Evolutionary conservation across 2,888 invertebrate species (phyloP), one percentile per base, ranked within the genome.

Genomic region (Cacoxenus indagator): DNA sequence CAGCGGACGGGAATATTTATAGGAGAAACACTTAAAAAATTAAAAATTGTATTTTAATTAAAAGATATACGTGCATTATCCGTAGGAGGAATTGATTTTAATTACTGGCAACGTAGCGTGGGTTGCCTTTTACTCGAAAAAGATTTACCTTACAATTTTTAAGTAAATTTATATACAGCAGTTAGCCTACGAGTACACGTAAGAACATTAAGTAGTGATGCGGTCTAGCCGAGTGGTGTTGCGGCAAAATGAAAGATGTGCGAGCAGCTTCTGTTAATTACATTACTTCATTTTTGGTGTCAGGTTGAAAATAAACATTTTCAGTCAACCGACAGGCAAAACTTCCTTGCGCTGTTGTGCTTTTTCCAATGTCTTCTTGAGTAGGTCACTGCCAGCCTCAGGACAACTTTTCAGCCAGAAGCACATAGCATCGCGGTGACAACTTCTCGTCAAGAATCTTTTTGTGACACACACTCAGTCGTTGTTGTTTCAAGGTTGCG

Each of bases 391-490:
- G 61, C 73, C 75, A 73, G 76, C 74, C 76, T 81, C 70, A 82
- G 1, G 67, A 45, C 37, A 85, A 78, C 86, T 91, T 92, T 78
- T 85, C 85, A 67, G 91, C 91, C 73, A 92, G 81, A 72, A 93
- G 85, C 43, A 91, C 92, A 76, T 90, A 89, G 85, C 92, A 92
- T 78, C 93, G 89, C 0, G 93, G 93, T n/a, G 93, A 93, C 74
- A 91, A 86, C 68, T 86, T 86, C 73, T 91, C 91, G 82, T 92
- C 88, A 70, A 92, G 90, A 70, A 93, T 90, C 85, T 90, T 91
- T 76, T 90, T 90, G 75, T 90, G 90, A 64, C 85, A 87, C 86
- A 86, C 90, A 61, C 81, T 84, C 78, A 84, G 79, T 78, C 81
- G 86, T 76, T 88, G 66, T 19, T 88, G 85, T n/a, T 76, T 69